Conservation (phyloP, 2,888 invertebrate genomes). For the Polydrusus cervinus region DNA sequence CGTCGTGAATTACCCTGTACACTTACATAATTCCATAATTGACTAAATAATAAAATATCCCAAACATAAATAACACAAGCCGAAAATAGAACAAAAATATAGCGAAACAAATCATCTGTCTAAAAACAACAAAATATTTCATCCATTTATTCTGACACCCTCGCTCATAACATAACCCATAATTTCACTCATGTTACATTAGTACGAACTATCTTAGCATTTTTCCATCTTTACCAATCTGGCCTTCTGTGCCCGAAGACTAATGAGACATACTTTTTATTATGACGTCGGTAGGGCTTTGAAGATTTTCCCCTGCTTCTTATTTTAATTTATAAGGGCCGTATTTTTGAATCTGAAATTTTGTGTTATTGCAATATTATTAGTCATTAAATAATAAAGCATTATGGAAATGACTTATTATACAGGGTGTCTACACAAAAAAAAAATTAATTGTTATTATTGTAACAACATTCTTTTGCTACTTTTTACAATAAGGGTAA, state of each 20-base stretch:
- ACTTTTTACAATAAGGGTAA: too few relatives aligned
- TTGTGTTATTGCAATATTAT: too few relatives aligned
- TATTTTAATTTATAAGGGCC: constrained; percentile 32
- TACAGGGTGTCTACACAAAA: too few relatives aligned
- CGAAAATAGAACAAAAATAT: constrained; percentile 32
- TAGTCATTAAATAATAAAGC: too few relatives aligned
- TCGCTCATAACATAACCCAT: constrained; percentile 44
- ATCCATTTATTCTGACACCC: constrained; percentile 49
- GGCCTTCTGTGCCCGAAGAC: constrained; percentile 38
- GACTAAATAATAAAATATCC: background rate
- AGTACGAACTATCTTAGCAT: constrained; percentile 45
- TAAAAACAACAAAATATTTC: constrained; percentile 41
- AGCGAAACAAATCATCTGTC: constrained; percentile 39
- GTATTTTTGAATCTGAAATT: constrained; percentile 12
- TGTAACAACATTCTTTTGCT: too few relatives aligned
- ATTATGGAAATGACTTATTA: too few relatives aligned
- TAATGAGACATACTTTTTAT: constrained; percentile 50
- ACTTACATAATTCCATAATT: too few relatives aligned
- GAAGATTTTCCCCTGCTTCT: constrained; percentile 35
- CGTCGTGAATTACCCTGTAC: too few relatives aligned
- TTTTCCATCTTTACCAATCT: constrained; percentile 36
- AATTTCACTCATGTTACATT: constrained; percentile 48
- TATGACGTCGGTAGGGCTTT: constrained; percentile 43
- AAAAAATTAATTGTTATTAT: too few relatives aligned
- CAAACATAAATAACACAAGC: background rate